Conservation (phyloP, 2,888 invertebrate species). For the Pimpla rufipes region DNA sequence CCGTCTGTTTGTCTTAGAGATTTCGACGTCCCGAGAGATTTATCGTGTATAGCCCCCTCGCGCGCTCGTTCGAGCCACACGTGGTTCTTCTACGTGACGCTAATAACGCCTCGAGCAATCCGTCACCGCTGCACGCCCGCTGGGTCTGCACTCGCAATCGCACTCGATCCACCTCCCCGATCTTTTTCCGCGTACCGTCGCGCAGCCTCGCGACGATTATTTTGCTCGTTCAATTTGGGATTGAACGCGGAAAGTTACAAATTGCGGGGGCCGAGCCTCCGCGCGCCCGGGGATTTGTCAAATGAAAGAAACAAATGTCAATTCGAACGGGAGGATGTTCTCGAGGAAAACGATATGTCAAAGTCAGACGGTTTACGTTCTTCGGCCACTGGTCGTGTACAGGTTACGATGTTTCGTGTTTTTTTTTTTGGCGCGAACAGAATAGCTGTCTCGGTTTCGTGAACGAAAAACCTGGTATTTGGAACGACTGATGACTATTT, state of each 20-base stretch:
- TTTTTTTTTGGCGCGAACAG: background rate
- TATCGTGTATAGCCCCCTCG: slow-evolving; percentile 48
- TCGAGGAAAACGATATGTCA: background rate
- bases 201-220: slow-evolving; percentile 33
- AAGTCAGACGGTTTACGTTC: background rate
- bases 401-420: background rate
- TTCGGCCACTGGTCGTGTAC: background rate
- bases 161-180: background rate
- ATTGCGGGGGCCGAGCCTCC: slow-evolving; percentile 28
- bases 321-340: background rate
- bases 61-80: slow-evolving; percentile 30
- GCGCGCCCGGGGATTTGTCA: slow-evolving; percentile 34
- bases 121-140: slow-evolving; percentile 47
- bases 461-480: too few species aligned
- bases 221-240: slow-evolving; percentile 32
- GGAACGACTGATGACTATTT: too few species aligned
- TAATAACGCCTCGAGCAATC: slow-evolving; percentile 62
- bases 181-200: slow-evolving; percentile 4
- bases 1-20: slow-evolving; percentile 60
- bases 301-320: slow-evolving; percentile 36
- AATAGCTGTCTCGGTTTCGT: background rate
- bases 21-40: slow-evolving; percentile 59
- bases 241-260: slow-evolving; percentile 42
- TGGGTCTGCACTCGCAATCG: slow-evolving; percentile 3
- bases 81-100: slow-evolving; percentile 62